Evolutionary conservation across 2,797 vertebrate genomes (phyloP), one percentile per base, ranked within the genome.

Genomic region (Ambastaia sidthimunki): DNA sequence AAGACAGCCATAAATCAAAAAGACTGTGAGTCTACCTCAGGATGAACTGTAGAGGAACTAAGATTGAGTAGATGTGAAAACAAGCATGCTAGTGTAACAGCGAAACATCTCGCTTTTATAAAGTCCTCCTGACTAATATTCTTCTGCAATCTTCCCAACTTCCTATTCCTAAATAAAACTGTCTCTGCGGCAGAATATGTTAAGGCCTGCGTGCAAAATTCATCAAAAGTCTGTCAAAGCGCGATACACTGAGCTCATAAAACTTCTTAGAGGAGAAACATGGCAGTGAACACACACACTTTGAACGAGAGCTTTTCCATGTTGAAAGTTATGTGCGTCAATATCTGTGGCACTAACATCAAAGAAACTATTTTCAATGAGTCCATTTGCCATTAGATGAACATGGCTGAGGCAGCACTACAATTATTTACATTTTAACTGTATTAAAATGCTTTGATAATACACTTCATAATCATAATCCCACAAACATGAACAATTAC

Each of bases 1-100:
- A 19, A 80, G 71, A 73, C 12, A 47, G 55, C 47, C 77, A 82
- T 85, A 23, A 76, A 85, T 85, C 77, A 82, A 80, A 82, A 31
- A 44, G 65, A 47, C 63, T 77, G 57, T 57, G 28, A 6, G 57
- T 65, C 73, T 69, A 76, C 54, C 25, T 7, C 63, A 55, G 63
- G 44, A 70, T 37, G 70, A 34, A 70, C 54, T 69, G 13, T 62
- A 48, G 62, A 3, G 4, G 74, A 31, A 66, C 6, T 0, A 25
- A n/a, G 54, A 41, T 2, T 48, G 15, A 23, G 62, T 15, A 55
- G 65, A 62, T 18, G 15, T 13, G 47, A 16, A 70, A 34, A 78
- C 5, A 69, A 50, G 21, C 50, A 48, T 25, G 23, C 18, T 44
- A 59, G 37, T 21, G 12, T 3, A 16, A 65, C 57, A 63, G 37